Evolutionary conservation across 2,888 invertebrate species (phyloP).

Genomic region (Sussaba pulchella): DNA sequence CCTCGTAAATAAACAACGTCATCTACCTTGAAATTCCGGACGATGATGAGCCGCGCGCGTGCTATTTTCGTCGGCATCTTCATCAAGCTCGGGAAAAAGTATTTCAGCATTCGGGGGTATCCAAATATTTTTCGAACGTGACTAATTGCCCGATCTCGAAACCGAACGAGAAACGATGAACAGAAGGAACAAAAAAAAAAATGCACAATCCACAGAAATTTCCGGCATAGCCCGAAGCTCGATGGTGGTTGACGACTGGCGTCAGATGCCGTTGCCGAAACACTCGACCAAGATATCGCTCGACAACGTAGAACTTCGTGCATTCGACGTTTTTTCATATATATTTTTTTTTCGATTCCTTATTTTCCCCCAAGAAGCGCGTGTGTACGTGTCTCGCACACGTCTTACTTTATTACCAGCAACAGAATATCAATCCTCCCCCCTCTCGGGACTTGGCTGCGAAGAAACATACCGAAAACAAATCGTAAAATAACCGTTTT

Average conservation of each 20-base stretch:
- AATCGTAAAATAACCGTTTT: constrained; percentile 78
- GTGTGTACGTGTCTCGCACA: constrained; percentile 33
- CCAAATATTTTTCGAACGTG: constrained; percentile 67
- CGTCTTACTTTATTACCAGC: constrained; percentile 74
- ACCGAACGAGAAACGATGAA: constrained; percentile 13
- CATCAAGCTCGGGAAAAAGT: constrained; percentile 22
- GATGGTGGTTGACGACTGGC: constrained; percentile 67
- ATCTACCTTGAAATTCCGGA: neutral
- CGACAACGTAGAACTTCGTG: neutral
- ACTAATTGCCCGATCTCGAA: constrained; percentile 61
- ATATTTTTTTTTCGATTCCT: too few relatives aligned
- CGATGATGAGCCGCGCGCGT: neutral
- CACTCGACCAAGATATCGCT: constrained; percentile 19
- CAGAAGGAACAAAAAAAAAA: neutral
- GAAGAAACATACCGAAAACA: constrained; percentile 73
- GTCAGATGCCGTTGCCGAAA: constrained; percentile 71
- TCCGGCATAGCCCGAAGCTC: constrained; percentile 9
- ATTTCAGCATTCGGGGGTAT: constrained; percentile 46
- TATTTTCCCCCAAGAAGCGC: constrained; percentile 11
- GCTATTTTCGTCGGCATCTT: constrained; percentile 28
- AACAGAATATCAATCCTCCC: constrained; percentile 75
- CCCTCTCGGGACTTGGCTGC: constrained; percentile 30
- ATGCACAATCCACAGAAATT: neutral
- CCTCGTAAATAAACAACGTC: neutral
- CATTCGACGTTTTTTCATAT: too few relatives aligned